Evolutionary conservation across 2,113 vertebrate species (phyloP).

Genomic region (Dipodomys ordii): DNA sequence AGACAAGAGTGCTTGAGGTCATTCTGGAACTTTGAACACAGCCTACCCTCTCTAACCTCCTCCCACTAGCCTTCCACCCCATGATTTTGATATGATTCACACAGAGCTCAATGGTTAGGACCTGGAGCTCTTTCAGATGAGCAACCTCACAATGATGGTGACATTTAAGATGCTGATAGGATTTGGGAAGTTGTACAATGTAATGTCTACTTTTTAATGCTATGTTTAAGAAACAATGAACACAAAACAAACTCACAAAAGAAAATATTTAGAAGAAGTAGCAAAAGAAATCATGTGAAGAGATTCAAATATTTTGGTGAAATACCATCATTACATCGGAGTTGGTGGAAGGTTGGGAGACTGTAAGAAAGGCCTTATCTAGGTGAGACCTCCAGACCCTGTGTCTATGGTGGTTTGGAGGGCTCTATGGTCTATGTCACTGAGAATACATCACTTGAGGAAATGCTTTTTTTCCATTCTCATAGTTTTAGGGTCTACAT

Average conservation of each 20-base stretch:
- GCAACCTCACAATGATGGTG: neutral
- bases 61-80: neutral
- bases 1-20: neutral
- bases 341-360: too few species aligned
- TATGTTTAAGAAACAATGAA: neutral
- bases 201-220: neutral
- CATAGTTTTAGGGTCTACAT: too few species aligned
- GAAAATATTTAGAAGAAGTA: neutral
- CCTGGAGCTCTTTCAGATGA: neutral
- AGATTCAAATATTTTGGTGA: too few species aligned
- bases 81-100: neutral
- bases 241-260: neutral
- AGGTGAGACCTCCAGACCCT: too few species aligned
- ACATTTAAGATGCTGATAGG: too few species aligned
- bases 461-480: too few species aligned
- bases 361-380: too few species aligned
- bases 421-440: too few species aligned
- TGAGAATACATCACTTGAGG: too few species aligned
- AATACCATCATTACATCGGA: too few species aligned
- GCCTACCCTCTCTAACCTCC: neutral
- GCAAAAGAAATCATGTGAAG: too few species aligned
- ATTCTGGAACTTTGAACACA: neutral
- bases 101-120: neutral
- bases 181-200: neutral
- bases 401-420: too few species aligned